These are phyloP conservation scores for Caloenas nicobarica DNA, from an alignment of 2,113 vertebrate genomes.

Conservation along the genomic window DNA sequence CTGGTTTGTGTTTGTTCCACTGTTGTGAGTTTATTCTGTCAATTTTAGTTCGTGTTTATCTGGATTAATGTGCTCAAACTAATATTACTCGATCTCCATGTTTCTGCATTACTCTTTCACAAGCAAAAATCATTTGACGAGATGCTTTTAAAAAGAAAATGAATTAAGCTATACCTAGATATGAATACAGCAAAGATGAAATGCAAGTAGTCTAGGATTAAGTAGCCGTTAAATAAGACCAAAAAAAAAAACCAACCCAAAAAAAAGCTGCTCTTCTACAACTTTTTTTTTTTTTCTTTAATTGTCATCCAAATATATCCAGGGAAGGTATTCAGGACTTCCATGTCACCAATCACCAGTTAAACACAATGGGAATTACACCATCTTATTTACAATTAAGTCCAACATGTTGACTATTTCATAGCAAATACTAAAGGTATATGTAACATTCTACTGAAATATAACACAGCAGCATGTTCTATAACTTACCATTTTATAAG, in stretches of 20 bases:
- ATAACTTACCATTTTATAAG: background rate
- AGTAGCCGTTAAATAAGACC: background rate
- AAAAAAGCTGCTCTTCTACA: background rate
- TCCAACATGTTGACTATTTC: background rate
- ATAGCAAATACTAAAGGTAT: accelerated
- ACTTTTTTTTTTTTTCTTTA: background rate
- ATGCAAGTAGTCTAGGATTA: background rate
- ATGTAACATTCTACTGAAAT: no score
- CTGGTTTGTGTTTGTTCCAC: accelerated
- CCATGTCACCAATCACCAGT: background rate
- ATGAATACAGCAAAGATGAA: background rate
- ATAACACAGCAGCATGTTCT: background rate
- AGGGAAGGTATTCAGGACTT: no score
- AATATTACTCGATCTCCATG: no score
- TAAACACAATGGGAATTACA: background rate
- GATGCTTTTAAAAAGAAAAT: background rate
- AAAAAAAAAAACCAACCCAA: no score
- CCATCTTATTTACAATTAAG: background rate
- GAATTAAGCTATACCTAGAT: background rate
- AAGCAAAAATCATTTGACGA: background rate
- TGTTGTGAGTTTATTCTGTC: background rate
- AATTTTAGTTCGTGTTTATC: background rate
- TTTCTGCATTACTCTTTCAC: background rate
- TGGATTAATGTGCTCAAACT: background rate
- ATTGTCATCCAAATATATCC: background rate